Base-by-base conservation (phyloP, 2,888 invertebrate species). In the Merodon equestris region DNA sequence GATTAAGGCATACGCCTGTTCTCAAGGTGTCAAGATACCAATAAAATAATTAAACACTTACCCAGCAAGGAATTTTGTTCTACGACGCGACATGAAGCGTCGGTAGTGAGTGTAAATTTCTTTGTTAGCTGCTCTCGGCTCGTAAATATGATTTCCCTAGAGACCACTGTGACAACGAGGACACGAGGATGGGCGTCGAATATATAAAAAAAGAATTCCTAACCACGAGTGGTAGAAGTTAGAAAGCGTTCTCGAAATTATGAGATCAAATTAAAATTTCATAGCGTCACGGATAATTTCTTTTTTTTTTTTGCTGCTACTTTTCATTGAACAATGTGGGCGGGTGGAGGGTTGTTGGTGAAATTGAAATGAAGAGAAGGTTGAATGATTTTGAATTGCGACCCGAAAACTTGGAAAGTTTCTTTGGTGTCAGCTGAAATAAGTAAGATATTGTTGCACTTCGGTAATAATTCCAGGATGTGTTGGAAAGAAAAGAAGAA, bases 1-100 rank as follows among this genome's bases (percentile, higher is more conserved):
- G 77, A 79, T 79, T 79, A 79, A 79, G 53, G 68, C 58, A 57
- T 73, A 57, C 51, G 58, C 61, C 58, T 5, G 61, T 38, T 13
- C 53, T 64, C 63, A 72, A 76, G 76, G 81, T 76, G 81, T 81
- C 76, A 76, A 68, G 71, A 63, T 73, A 76, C 66, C 81, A 76
- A 81, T 81, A 81, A 81, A 81, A 81, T 81, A 81, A 76, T 81
- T 76, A 81, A 81, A 60, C 66, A 63, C 64, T 79, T 73, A 68
- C 58, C 67, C 57, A 18, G 47, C n/a, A 63, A 53, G 53, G 60
- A 64, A 60, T 58, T 66, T 56, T 19, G 42, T 45, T 9, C 3
- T 27, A 27, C 27, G 7, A 27, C 27, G 7, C 27, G 27, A 27
- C 27, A 4, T 27, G 44, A 34, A 44, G 51, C 5, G 34, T 19